Evolutionary conservation across 2,797 vertebrate genomes (phyloP).

Genomic region (Brachyalestes nurse): DNA sequence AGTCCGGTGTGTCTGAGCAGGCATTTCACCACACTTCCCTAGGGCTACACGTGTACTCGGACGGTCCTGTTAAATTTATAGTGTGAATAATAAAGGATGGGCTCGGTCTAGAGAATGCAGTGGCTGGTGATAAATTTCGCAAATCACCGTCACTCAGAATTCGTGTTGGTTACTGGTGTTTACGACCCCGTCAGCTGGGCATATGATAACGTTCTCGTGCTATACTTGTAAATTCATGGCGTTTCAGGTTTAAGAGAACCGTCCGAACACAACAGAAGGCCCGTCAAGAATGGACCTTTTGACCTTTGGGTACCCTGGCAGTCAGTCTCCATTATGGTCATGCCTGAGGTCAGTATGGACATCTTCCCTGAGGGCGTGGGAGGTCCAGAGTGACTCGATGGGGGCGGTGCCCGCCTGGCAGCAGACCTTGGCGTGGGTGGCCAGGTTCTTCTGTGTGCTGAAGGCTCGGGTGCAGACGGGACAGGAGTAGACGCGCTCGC

Average conservation of each 20-base stretch:
- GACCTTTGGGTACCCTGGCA: background rate
- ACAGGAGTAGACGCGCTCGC: conserved; percentile 73
- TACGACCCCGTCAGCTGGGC: background rate
- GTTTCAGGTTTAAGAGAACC: background rate
- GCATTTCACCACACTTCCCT: background rate
- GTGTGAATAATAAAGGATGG: background rate
- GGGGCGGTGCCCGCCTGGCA: conserved; percentile 69
- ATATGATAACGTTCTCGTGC: too few species aligned
- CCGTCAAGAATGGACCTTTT: background rate
- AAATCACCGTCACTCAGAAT: too few species aligned
- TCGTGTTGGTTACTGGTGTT: background rate
- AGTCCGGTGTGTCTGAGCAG: background rate
- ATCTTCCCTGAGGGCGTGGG: conserved; percentile 67
- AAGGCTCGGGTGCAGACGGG: conserved; percentile 79
- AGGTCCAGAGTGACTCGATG: conserved; percentile 63
- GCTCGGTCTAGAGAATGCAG: background rate
- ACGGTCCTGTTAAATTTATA: background rate
- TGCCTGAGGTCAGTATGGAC: conserved; percentile 49
- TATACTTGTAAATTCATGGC: background rate
- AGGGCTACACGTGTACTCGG: background rate
- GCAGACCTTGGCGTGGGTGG: conserved; percentile 78
- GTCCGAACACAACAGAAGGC: background rate
- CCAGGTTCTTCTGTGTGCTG: conserved; percentile 81
- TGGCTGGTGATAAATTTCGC: background rate
- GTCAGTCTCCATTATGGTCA: conserved; percentile 38